Percentiles rank a stretch among this genome's conserved stretches.
Conservation (phyloP, 2,888 invertebrate species). For the Galerucella nymphaeae region DNA sequence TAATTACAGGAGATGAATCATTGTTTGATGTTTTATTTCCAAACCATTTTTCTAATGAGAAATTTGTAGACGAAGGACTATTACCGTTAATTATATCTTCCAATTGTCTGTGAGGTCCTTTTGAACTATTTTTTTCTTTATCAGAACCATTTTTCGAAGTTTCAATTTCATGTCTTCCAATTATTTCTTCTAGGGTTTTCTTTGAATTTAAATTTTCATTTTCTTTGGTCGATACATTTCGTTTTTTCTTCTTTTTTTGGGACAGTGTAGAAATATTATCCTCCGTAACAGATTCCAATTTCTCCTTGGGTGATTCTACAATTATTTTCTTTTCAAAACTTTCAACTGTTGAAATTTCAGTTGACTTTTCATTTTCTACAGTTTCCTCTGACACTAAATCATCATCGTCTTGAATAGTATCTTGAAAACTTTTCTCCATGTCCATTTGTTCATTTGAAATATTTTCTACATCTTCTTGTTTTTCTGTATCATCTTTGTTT, state of each 20-base stretch:
- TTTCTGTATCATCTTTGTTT: not conserved
- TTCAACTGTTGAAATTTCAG: not conserved
- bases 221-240: not conserved
- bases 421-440: constrained; percentile 24
- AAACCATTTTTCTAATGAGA: constrained; percentile 4
- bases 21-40: not conserved
- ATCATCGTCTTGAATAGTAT: constrained; percentile 9
- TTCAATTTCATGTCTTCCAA: not conserved
- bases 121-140: not conserved
- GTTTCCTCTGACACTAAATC: not conserved
- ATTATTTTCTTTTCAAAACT: not conserved
- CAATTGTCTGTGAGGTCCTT: constrained; percentile 3
- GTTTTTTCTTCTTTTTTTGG: not conserved
- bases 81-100: constrained; percentile 5
- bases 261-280: not conserved
- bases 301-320: not conserved
- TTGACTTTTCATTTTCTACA: not conserved
- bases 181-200: constrained; percentile 11
- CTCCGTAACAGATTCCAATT: not conserved
- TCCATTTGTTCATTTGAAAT: constrained; percentile 1
- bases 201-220: not conserved
- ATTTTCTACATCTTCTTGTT: not conserved
- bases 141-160: not conserved
- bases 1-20: not conserved
- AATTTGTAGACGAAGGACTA: not conserved